Evolutionary conservation across 2,888 invertebrate genomes (phyloP), one percentile per base, ranked within the genome.

Genomic region (Xylocampa areola): DNA sequence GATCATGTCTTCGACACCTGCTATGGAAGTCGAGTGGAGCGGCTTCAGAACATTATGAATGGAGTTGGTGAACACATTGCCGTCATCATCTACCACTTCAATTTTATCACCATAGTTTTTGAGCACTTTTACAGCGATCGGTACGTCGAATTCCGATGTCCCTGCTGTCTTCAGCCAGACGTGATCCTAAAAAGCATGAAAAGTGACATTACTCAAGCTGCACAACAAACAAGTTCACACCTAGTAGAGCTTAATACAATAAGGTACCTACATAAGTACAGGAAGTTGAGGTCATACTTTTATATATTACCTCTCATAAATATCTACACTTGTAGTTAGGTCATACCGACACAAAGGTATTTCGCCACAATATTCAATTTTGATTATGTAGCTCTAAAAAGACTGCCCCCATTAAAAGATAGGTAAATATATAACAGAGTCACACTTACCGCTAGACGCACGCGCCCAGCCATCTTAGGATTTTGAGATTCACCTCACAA

Each of bases 1-100:
- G 75, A 99, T 99, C 98, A 99, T 98, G 86, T 99, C 99, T 82
- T 98, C 98, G 10, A 98, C 98, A 21, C 97, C 97, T 53, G 95
- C 93, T 40, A 96, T 94, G 0, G 98, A 98, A 11, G 98, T 96
- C 4, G 95, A 90, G 82, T 98, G 97, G 94, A 98, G 96, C 2
- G 96, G 94, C 81, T 96, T 96, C 49, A 96, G 81, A 23, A 97
- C 94, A 82, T 96, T 95, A n/a, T 92, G 91, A 0, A 94, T 87
- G 1, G 94, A 86, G 11, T 96, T 94, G 73, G 94, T 94, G 50
- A 94, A 94, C 80, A 98, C 97, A 79, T 96, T 96, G 11, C 96
- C 97, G 78, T 97, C 97, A 85, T 98, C 98, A 88, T 98, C 97
- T 72, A 95, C 91, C 8, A 98, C 96, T 84, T 96, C 95, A 5